phyloP scores from a whole-genome alignment of 2,113 vertebrate species.

The Numida meleagris region DNA sequence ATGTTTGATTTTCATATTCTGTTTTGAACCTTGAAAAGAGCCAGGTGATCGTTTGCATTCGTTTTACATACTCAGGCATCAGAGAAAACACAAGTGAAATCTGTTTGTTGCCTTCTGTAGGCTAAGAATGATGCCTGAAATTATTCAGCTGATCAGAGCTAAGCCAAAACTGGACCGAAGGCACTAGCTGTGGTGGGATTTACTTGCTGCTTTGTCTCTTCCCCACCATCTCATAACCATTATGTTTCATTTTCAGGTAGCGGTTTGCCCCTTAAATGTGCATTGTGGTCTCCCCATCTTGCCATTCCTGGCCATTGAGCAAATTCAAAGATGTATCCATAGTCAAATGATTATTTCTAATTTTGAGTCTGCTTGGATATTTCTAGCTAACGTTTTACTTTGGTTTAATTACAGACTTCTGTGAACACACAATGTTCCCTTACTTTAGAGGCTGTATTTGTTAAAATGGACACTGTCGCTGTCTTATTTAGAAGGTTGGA shows the following conservation, averaged over 20 bases:
- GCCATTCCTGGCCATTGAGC: not conserved
- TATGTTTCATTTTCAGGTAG: not conserved
- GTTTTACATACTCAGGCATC: not conserved
- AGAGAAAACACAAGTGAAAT: conserved; percentile 12
- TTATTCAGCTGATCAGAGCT: not conserved
- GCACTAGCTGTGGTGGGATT: not conserved
- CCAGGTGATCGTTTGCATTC: not conserved
- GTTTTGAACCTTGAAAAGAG: not conserved
- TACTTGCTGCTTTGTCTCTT: not conserved
- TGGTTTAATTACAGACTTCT: not conserved
- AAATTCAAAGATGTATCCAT: not conserved
- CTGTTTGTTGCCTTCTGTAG: not conserved
- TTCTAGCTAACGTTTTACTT: not conserved
- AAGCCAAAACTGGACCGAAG: not conserved
- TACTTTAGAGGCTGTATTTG: not conserved
- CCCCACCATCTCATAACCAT: not conserved
- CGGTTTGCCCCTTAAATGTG: not conserved
- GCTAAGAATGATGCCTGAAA: not conserved
- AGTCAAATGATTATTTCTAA: not conserved
- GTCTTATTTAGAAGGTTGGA: not conserved
- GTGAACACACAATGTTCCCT: not conserved
- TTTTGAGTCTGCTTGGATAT: not conserved
- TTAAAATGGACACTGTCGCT: not conserved
- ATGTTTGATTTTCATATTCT: not conserved
- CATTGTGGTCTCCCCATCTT: not conserved